Evolutionary conservation across 2,113 vertebrate genomes (phyloP), one percentile per base, ranked within the genome.

Genomic region (Mormyrus lacerda): DNA sequence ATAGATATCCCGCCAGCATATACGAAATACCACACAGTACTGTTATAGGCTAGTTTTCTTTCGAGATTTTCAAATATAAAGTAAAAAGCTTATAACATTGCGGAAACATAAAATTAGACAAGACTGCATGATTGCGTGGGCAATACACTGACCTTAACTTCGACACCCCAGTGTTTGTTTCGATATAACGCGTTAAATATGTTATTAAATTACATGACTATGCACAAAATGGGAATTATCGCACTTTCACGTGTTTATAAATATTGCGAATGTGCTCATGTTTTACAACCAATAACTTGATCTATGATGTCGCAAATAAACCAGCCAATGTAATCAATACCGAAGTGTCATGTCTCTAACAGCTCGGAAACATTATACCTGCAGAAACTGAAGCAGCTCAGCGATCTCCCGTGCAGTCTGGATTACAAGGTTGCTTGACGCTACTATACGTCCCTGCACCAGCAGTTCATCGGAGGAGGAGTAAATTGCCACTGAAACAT

Each of bases 361-460:
- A 53, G 24, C 21, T n/a, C 4, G 47, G 47, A 48, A 61, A 45
- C 35, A 39, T 69, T 51, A 53, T 90, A 90, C 89, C 89, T 90
- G 53, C 53, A 55, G 86, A 47, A 53, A 53, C 50, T 35, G 35
- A 9, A n/a, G 48, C 5, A n/a, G 86, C 48, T 88, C 31, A 21
- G 48, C 65, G 86, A 47, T 79, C 39, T 31, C 21, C 61, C 39
- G 51, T 47, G 65, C n/a, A n/a, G 44, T n/a, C 69, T 45, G 61
- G 42, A 47, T 47, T 19, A 84, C 82, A 61, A 73, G 69, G 87
- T 55, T 69, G 10, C 58, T 42, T 13, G 84, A 85, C 19, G 44
- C 89, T 83, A 48, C 58, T 61, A 42, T 61, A 42, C 89, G 21
- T 44, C 85, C 87, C 86, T 88, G 86, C 90, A 88, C 88, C 90